A percentile compares a stretch with the other conserved stretches of the same genome.
These are phyloP conservation scores for Protaetia brevitarsis DNA, from an alignment of 1,140 invertebrate genomes.

Conservation along the genomic window DNA sequence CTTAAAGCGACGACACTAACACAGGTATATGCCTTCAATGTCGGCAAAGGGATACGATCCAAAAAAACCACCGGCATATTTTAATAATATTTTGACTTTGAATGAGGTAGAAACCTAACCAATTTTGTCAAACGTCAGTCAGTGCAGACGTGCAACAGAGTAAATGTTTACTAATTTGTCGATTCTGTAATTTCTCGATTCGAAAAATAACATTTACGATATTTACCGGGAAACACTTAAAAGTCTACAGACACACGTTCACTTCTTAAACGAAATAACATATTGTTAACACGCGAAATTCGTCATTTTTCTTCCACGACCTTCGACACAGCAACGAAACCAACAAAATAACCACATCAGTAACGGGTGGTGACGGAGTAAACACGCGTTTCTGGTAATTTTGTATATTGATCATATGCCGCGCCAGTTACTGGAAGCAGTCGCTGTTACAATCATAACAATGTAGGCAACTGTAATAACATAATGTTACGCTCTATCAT, in stretches of 20 bases:
- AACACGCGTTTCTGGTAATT: not conserved
- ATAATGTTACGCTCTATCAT: not conserved
- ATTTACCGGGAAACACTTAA: not conserved
- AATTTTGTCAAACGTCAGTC: not conserved
- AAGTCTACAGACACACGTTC: too few relatives aligned
- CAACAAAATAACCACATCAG: not conserved
- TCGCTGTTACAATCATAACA: not conserved
- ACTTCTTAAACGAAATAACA: not conserved
- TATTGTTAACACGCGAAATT: not conserved
- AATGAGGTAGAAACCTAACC: too few relatives aligned
- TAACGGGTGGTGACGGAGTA: not conserved
- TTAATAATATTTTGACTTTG: too few relatives aligned
- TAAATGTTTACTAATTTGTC: not conserved
- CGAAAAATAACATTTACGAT: not conserved
- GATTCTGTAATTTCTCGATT: not conserved
- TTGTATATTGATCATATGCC: conserved; percentile 11
- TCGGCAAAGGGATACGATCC: conserved; percentile 78
- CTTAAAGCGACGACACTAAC: conserved; percentile 72
- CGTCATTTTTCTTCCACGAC: not conserved
- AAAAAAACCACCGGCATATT: conserved; percentile 75
- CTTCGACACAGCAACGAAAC: not conserved
- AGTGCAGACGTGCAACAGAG: not conserved
- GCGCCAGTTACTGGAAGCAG: not conserved
- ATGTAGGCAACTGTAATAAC: not conserved
- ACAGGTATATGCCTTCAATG: conserved; percentile 73